A percentile compares a stretch with the other conserved stretches of the same genome.
Evolutionary conservation across 2,113 vertebrate genomes (phyloP).

Genomic region (Cyprinodon brontotheroides): DNA sequence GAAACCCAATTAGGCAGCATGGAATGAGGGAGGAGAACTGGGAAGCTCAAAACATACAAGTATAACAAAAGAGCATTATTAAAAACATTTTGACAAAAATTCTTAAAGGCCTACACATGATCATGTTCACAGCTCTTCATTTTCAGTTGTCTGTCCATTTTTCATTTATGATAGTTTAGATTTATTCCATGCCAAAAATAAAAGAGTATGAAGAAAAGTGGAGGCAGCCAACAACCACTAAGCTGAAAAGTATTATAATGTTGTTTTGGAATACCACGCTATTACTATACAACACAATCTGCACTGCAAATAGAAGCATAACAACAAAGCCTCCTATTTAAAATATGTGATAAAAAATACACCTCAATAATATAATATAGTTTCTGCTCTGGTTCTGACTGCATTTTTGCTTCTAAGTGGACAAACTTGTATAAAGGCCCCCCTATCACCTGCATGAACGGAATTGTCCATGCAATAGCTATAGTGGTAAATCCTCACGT

Average conservation of each 20-base stretch:
- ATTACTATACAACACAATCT: too few species aligned
- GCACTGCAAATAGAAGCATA: background rate
- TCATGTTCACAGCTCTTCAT: background rate
- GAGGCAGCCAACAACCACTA: background rate
- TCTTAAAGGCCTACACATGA: slow-evolving; percentile 6
- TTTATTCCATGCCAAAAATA: background rate
- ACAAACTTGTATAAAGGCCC: too few species aligned
- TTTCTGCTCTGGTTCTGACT: too few species aligned
- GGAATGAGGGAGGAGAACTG: slow-evolving; percentile 67
- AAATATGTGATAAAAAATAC: background rate
- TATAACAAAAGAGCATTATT: slow-evolving; percentile 24
- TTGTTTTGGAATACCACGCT: too few species aligned
- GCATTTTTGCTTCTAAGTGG: too few species aligned
- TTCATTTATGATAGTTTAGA: background rate
- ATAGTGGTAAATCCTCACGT: too few species aligned
- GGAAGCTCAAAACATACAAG: slow-evolving; percentile 29
- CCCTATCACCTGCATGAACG: background rate
- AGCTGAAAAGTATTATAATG: background rate
- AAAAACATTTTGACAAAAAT: slow-evolving; percentile 29
- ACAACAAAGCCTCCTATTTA: background rate
- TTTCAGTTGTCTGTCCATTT: background rate
- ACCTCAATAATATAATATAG: too few species aligned
- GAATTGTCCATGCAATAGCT: too few species aligned
- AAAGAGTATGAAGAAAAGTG: background rate
- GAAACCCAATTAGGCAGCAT: slow-evolving; percentile 76